Percentiles rank a stretch among this genome's conserved stretches.
Conservation (phyloP, 1,140 invertebrate genomes). For the Heliconius eleuchia region DNA sequence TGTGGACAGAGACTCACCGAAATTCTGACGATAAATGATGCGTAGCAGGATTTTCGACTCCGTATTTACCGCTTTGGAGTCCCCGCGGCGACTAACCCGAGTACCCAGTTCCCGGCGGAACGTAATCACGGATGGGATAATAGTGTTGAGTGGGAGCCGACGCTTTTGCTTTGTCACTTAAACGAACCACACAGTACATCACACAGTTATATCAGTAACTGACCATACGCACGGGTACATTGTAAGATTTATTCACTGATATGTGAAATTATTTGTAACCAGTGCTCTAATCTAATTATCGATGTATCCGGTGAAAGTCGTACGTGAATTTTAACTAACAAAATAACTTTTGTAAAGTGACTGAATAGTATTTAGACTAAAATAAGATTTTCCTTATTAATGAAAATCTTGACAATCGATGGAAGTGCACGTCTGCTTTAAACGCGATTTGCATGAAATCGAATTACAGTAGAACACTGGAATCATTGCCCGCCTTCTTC, state of each 20-base stretch:
- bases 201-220: conserved; percentile 67
- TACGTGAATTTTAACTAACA: conserved; percentile 49
- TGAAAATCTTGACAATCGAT: conserved; percentile 54
- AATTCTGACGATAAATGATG: conserved; percentile 77
- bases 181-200: conserved; percentile 71
- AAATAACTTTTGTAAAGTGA: conserved; percentile 34
- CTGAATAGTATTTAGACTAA: conserved; percentile 41
- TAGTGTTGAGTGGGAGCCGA: conserved; percentile 72
- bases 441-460: conserved; percentile 64
- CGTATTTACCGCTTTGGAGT: conserved; percentile 79
- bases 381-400: conserved; percentile 46
- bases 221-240: conserved; percentile 72
- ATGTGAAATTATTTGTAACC: conserved; percentile 61
- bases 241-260: conserved; percentile 63
- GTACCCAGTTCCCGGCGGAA: conserved; percentile 71
- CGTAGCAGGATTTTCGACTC: conserved; percentile 73
- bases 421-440: conserved; percentile 55
- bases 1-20: conserved; percentile 65
- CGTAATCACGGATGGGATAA: conserved; percentile 79
- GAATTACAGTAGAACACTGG: conserved; percentile 41
- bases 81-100: conserved; percentile 75
- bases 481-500: conserved; percentile 44
- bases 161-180: conserved; percentile 78
- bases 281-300: conserved; percentile 73
- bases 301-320: conserved; percentile 76